phyloP scores from a whole-genome alignment of 2,888 invertebrate species.

The Phasia obesa region DNA sequence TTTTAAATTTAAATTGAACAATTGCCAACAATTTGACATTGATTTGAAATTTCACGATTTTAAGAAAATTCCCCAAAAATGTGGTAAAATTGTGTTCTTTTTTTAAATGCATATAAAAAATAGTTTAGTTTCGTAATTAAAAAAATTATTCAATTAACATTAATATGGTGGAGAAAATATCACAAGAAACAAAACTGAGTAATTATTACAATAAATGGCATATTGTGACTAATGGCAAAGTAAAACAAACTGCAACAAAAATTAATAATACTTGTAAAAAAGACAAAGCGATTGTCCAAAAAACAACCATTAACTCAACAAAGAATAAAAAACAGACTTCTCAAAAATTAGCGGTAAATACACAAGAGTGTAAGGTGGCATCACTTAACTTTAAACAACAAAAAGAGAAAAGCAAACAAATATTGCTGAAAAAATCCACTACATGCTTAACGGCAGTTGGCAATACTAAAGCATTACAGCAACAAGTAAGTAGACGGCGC shows the following conservation, averaged over 20 bases:
- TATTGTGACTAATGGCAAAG: conserved; percentile 77
- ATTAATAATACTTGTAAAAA: conserved; percentile 32
- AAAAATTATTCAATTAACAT: conserved; percentile 18
- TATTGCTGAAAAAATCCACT: background rate
- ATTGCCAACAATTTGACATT: conserved; percentile 66
- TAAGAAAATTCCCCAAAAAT: conserved; percentile 45
- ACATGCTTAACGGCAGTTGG: conserved; percentile 44
- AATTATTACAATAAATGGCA: conserved; percentile 76
- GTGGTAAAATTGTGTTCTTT: conserved; percentile 25
- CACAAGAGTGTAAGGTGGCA: conserved; percentile 71
- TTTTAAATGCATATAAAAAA: background rate
- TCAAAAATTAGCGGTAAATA: conserved; percentile 40
- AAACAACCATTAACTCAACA: conserved; percentile 44
- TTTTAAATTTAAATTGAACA: conserved; percentile 54
- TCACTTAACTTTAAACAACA: conserved; percentile 62
- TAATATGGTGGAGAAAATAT: conserved; percentile 74
- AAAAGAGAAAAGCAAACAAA: conserved; percentile 56
- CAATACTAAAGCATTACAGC: conserved; percentile 51
- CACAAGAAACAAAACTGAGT: conserved; percentile 70
- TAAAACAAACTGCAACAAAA: conserved; percentile 63
- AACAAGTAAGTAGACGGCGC: conserved; percentile 75
- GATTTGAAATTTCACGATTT: conserved; percentile 40
- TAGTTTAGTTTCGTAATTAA: conserved; percentile 36
- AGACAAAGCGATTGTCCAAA: conserved; percentile 41
- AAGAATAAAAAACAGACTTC: conserved; percentile 40